A percentile compares a stretch with the other conserved stretches of the same genome.
Evolutionary conservation across 1,140 invertebrate species (phyloP).

Genomic region (Harpegnathos saltator): DNA sequence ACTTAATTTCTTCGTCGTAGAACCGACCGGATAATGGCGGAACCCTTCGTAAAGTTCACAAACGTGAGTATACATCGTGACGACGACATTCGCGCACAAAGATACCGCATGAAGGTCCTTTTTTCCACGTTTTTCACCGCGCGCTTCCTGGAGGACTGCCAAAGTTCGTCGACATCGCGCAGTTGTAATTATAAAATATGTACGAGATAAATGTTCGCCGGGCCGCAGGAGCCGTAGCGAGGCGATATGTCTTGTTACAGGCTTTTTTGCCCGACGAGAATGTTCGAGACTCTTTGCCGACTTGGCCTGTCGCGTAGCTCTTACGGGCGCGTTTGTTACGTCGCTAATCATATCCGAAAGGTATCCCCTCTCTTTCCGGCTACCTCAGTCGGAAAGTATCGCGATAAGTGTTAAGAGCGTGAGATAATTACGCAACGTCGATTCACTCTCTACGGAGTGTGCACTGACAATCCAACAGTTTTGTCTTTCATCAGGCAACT

Average conservation of each 20-base stretch:
- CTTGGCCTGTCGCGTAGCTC: not conserved
- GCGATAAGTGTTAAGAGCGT: slow-evolving; percentile 11
- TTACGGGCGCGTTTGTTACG: slow-evolving; percentile 19
- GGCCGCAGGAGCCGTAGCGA: slow-evolving; percentile 36
- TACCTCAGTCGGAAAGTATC: slow-evolving; percentile 1
- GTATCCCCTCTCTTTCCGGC: not conserved
- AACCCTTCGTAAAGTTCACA: slow-evolving; percentile 58
- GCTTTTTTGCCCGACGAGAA: slow-evolving; percentile 38
- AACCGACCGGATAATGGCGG: slow-evolving; percentile 58
- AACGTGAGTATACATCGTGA: slow-evolving; percentile 63
- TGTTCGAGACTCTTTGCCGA: slow-evolving; percentile 33
- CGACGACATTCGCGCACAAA: slow-evolving; percentile 56
- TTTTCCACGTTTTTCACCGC: slow-evolving; percentile 45
- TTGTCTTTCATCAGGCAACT: too few relatives aligned
- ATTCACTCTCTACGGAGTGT: not conserved
- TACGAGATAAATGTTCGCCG: slow-evolving; percentile 46
- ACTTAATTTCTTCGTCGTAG: slow-evolving; percentile 57
- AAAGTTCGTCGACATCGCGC: slow-evolving; percentile 56
- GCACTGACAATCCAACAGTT: too few relatives aligned
- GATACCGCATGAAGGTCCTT: slow-evolving; percentile 34
- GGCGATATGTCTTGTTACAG: slow-evolving; percentile 52
- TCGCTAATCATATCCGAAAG: slow-evolving; percentile 38
- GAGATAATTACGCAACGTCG: slow-evolving; percentile 18
- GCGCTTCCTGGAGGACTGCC: slow-evolving; percentile 51
- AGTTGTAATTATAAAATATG: slow-evolving; percentile 63